Percentiles rank a stretch among this genome's conserved stretches.
phyloP scores from a whole-genome alignment of 2,888 invertebrate genomes.

The Ellobium chinense region DNA sequence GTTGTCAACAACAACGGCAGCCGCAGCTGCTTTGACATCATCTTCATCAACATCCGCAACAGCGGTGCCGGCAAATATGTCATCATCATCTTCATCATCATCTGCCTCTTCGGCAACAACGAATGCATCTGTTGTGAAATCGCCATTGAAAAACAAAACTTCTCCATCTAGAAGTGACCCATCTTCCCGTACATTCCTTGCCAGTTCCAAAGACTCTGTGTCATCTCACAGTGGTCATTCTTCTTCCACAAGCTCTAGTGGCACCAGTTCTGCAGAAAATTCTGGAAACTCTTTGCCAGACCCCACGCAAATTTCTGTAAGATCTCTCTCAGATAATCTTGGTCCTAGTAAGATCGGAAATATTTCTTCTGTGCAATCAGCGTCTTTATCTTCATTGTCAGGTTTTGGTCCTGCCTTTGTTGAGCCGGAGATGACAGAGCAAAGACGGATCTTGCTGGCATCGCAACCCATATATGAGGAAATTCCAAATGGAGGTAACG shows the following conservation, averaged over 20 bases:
- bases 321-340: not conserved
- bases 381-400: not conserved
- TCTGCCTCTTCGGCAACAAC: constrained; percentile 23
- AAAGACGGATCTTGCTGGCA: constrained; percentile 61
- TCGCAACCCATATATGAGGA: constrained; percentile 74
- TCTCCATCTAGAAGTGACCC: not conserved
- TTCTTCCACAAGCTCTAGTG: constrained; percentile 15
- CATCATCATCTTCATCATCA: constrained; percentile 33
- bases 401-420: constrained; percentile 41
- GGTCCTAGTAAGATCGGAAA: not conserved
- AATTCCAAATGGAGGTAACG: constrained; percentile 60
- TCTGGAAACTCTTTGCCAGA: constrained; percentile 39
- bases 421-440: constrained; percentile 59
- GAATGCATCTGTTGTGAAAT: constrained; percentile 23
- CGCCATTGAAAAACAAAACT: not conserved
- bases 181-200: not conserved
- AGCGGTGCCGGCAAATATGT: not conserved
- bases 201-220: not conserved
- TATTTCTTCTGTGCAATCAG: not conserved
- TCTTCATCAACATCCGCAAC: not conserved
- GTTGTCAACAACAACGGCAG: not conserved
- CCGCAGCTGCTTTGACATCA: not conserved
- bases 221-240: constrained; percentile 5
- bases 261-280: constrained; percentile 31
- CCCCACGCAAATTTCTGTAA: not conserved